Percentiles rank a stretch among this genome's conserved stretches.
Evolutionary conservation across 2,888 invertebrate genomes (phyloP).

Genomic region (Coelogynopora nodosa): DNA sequence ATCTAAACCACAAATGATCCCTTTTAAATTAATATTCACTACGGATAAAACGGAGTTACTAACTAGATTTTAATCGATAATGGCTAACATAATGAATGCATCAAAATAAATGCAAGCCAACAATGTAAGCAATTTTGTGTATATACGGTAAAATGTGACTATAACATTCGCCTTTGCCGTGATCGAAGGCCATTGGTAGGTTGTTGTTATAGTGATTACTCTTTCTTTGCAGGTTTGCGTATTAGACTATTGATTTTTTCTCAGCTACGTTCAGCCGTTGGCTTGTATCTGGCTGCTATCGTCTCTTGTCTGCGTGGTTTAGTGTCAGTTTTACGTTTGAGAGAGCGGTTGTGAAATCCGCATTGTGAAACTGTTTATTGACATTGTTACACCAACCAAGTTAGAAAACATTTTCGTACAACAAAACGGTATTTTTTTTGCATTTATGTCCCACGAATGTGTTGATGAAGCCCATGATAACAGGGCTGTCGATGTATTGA

Average conservation of each 20-base stretch:
- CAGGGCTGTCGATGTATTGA: constrained; percentile 12
- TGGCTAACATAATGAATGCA: no score
- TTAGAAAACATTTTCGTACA: background rate
- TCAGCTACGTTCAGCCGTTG: background rate
- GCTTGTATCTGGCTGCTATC: background rate
- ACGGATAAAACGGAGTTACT: no score
- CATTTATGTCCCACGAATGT: constrained; percentile 18
- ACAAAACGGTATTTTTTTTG: background rate
- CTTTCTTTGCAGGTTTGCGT: background rate
- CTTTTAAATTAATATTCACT: no score
- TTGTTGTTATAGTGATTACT: background rate
- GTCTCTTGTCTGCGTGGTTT: background rate
- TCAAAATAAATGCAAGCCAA: no score
- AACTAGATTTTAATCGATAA: no score
- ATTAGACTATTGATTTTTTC: background rate
- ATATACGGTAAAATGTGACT: background rate
- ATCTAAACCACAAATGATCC: no score
- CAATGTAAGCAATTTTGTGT: no score
- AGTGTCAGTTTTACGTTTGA: background rate
- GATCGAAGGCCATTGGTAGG: background rate
- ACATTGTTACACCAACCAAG: constrained; percentile 12
- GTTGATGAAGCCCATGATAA: constrained; percentile 18
- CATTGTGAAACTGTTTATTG: background rate
- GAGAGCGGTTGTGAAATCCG: constrained; percentile 13
- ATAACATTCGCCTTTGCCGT: background rate